Base-by-base conservation (phyloP, 2,113 vertebrate species). In the Ramphastos sulfuratus region DNA sequence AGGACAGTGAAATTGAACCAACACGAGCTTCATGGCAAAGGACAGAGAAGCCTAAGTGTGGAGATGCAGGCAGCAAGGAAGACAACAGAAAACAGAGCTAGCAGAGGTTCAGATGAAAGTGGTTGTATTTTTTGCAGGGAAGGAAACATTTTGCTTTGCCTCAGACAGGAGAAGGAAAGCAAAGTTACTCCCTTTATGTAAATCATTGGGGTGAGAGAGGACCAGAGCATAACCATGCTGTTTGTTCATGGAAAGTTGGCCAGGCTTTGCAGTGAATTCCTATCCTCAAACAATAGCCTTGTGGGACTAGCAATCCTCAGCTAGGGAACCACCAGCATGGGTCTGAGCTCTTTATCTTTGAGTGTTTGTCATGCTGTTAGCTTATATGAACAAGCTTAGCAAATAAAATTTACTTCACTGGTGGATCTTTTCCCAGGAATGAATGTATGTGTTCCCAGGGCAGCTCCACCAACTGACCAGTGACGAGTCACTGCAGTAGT, bases 371-470 rank as follows among this genome's bases (percentile, higher is more conserved):
- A 56, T 88, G 87, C 78, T 95, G 87, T 92, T 94, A 94, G 81
- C 91, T 95, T 89, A 94, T 91, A 94, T 84, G 93, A 94, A 93
- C 54, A 92, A 89, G 66, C 58, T 93, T 70, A 78, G 85, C 82
- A 94, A 95, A 91, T 81, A 93, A 85, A 82, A 95, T 88, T 84
- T 35, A 61, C 35, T 92, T 50, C 33, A 48, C 73, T 70, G 78
- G 76, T 92, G 76, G 46, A 95, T 66, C 69, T 86, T 89, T 95
- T 95, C 89, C 89, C 91, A 92, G 65, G 82, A 95, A 88, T 33
- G 5, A 89, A 61, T 87, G 23, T 61, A 59, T 63, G 58, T 78
- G 27, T 91, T 93, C 87, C 69, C 75, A 90, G 92, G 42, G 39
- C 61, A 79, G 46, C 27, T 91, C 60, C 56, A 88, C 89, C 77